Percentiles rank a stretch among this genome's conserved stretches.
phyloP scores from a whole-genome alignment of 2,888 invertebrate species.

The Gnatocerus cornutus region DNA sequence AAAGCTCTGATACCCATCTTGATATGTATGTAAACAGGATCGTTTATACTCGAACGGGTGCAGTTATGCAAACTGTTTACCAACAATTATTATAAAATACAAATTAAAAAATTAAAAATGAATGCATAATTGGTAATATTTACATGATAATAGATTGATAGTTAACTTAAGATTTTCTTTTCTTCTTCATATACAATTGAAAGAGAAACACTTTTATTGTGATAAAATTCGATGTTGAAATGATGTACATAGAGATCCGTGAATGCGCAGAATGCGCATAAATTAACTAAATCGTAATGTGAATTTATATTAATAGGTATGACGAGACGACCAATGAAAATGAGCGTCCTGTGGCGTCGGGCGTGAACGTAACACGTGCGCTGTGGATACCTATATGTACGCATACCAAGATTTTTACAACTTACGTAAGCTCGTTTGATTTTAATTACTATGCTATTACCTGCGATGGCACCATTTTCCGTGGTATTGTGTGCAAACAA shows the following conservation, averaged over 20 bases:
- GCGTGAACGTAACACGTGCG: slow-evolving; percentile 54
- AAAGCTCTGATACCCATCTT: too few relatives aligned
- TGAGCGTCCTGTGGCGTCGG: slow-evolving; percentile 51
- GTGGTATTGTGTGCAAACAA: slow-evolving; percentile 34
- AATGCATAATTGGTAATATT: too few relatives aligned
- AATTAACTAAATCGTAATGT: slow-evolving; percentile 56
- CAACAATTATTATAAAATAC: too few relatives aligned
- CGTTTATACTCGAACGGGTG: too few relatives aligned
- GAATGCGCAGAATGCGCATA: slow-evolving; percentile 60
- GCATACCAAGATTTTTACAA: slow-evolving; percentile 32
- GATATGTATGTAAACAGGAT: too few relatives aligned
- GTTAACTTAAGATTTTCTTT: too few relatives aligned
- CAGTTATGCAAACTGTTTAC: too few relatives aligned
- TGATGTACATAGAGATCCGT: slow-evolving; percentile 50
- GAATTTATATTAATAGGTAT: slow-evolving; percentile 55
- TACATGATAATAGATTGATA: too few relatives aligned
- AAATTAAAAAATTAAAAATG: too few relatives aligned
- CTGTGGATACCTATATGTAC: slow-evolving; percentile 33
- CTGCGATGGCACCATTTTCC: slow-evolving; percentile 42
- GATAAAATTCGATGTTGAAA: slow-evolving; percentile 18
- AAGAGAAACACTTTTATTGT: slow-evolving; percentile 6
- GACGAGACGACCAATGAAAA: slow-evolving; percentile 51
- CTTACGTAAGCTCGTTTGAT: slow-evolving; percentile 41
- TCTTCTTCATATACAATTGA: too few relatives aligned
- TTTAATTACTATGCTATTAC: slow-evolving; percentile 41